Evolutionary conservation across 2,797 vertebrate genomes (phyloP).

Genomic region (Hypotaenidia philippensis): DNA sequence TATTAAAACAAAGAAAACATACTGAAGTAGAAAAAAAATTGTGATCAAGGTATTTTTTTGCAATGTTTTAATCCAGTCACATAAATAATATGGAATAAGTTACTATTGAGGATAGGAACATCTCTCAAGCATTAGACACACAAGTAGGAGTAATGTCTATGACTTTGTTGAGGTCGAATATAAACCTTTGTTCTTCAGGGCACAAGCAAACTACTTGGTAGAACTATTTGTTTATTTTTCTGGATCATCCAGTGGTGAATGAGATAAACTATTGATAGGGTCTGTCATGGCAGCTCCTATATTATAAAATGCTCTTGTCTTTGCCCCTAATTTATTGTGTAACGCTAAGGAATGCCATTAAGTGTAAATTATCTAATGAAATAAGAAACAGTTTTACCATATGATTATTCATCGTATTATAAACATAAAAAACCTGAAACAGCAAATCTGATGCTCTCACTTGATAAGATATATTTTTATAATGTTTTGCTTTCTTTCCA

Average conservation of each 20-base stretch:
- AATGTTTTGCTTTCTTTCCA: background rate
- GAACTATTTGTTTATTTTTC: background rate
- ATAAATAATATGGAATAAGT: background rate
- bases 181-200: background rate
- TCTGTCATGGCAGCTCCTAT: background rate
- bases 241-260: background rate
- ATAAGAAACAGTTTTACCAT: background rate
- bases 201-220: background rate
- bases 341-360: background rate
- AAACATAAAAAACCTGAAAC: background rate
- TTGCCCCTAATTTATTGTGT: background rate
- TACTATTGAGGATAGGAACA: background rate
- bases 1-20: background rate
- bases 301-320: background rate
- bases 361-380: background rate
- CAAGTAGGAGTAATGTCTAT: background rate
- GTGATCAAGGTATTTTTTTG: background rate
- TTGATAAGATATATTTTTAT: background rate
- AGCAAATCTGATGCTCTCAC: background rate
- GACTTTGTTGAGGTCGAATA: background rate
- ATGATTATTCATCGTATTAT: background rate
- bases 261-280: background rate
- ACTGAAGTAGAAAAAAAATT: background rate
- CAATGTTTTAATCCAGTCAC: background rate
- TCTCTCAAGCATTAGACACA: background rate